Evolutionary conservation across 1,140 invertebrate species (phyloP), one percentile per base, ranked within the genome.

Genomic region (Mizuhopecten yessoensis): DNA sequence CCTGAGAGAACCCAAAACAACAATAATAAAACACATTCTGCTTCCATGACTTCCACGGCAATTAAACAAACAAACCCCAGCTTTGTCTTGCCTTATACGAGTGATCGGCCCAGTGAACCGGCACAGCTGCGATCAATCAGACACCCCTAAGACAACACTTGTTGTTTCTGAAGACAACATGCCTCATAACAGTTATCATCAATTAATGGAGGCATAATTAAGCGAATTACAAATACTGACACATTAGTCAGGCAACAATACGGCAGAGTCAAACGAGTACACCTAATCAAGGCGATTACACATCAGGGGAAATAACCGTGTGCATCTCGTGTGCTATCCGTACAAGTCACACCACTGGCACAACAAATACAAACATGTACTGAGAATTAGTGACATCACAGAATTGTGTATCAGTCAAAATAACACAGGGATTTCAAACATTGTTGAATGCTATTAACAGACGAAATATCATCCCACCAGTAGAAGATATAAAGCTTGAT

Each of bases 161-260:
- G 57, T 75, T 75, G 57, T 75, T 75, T 29, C 57, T 75, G 57
- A 75, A 75, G 57, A 75, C 57, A 75, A 75, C 57, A 75, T n/a
- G n/a, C n/a, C n/a, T n/a, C n/a, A n/a, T 75, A 75, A 75, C 57
- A 75, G 57, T 75, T 75, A 75, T 75, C 57, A 75, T 75, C 57
- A 75, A 75, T 75, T 75, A 75, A 75, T 75, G 57, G n/a, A 75
- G 57, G 57, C 57, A 75, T 29, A 75, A 75, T 75, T 75, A 75
- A 23, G 57, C 2, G 57, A 75, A 75, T 75, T 75, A 75, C 57
- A 75, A 75, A 75, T 75, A 75, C 57, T 75, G 57, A 75, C 57
- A 75, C 57, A 75, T 75, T 75, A 75, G 57, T 75, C 57, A 75
- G 57, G 57, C 57, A 75, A 75, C 57, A 75, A 75, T 75, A 75